phyloP scores from a whole-genome alignment of 2,113 vertebrate species.

The Pseudorectes ferrugineus region DNA sequence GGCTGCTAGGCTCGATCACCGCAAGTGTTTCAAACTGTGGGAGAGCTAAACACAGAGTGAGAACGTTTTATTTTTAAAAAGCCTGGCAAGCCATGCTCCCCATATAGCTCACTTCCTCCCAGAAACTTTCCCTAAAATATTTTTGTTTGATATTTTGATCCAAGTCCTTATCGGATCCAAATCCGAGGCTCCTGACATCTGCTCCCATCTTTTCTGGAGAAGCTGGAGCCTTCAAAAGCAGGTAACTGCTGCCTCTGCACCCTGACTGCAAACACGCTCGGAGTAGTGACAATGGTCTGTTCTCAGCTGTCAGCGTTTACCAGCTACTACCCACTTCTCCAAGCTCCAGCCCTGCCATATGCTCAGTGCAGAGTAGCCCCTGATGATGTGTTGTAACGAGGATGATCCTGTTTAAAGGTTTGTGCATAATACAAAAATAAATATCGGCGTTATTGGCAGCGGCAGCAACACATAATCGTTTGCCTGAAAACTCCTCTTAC shows the following conservation, averaged over 20 bases:
- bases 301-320: not conserved
- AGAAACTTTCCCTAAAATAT: conserved; percentile 65
- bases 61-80: conserved; percentile 66
- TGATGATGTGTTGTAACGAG: not conserved
- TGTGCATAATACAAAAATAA: not conserved
- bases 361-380: conserved; percentile 8
- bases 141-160: conserved; percentile 63
- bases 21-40: conserved; percentile 48
- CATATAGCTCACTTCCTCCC: conserved; percentile 56
- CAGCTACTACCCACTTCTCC: not conserved
- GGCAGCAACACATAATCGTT: not conserved
- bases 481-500: not conserved
- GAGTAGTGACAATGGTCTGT: not conserved
- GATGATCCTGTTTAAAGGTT: not conserved
- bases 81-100: conserved; percentile 54
- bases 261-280: not conserved
- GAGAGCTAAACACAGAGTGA: conserved; percentile 56
- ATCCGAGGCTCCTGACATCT: conserved; percentile 29
- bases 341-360: not conserved
- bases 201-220: conserved; percentile 14
- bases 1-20: conserved; percentile 42
- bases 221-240: conserved; percentile 7
- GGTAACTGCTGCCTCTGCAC: conserved; percentile 23
- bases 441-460: not conserved
- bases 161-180: conserved; percentile 48